Base-by-base conservation (phyloP, 1,140 invertebrate genomes). In the Zaprionus tsacasi region DNA sequence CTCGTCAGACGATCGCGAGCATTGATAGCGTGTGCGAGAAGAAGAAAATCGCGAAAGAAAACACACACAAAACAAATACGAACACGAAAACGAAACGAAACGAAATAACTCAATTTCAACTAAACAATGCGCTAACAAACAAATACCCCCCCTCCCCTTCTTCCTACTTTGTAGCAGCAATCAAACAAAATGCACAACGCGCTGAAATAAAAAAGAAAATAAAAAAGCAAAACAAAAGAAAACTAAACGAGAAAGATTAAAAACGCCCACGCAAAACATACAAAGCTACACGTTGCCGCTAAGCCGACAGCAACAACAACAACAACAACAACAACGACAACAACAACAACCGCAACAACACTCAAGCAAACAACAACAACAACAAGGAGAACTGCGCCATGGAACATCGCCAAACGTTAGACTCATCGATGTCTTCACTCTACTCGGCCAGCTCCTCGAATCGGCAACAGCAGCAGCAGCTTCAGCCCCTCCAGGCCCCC, bases 371-470 rank as follows among this genome's bases (percentile, higher is more conserved):
- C 36, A 56, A 69, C 59, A 60, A 33, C 36, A 50, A 63, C 57
- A 36, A 45, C 55, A 60, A 55, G 55, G 70, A 58, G 15, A 67
- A 15, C 63, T 58, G 58, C 43, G 61, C 70, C 65, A 90, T 90
- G 86, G 86, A 90, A 75, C 86, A 74, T 71, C 91, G 90, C 71
- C 86, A 91, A 81, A 57, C 91, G 78, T 78, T 92, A 79, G 91
- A 92, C 81, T 92, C 91, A 83, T 92, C 91, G 85, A 92, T 92
- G 91, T 92, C 91, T 83, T 92, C 91, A 69, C 79, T 92, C n/a
- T 92, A 91, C 77, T 92, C 91, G 69, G 83, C 76, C 59, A 75
- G 76, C 79, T 86, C 82, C 76, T 85, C 91, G 63, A 88, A 82
- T 75, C 73, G 78, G 17, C 76, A 64, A 25, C 75, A 21, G 21